phyloP scores from a whole-genome alignment of 2,888 invertebrate genomes.

The Aromia moschata region DNA sequence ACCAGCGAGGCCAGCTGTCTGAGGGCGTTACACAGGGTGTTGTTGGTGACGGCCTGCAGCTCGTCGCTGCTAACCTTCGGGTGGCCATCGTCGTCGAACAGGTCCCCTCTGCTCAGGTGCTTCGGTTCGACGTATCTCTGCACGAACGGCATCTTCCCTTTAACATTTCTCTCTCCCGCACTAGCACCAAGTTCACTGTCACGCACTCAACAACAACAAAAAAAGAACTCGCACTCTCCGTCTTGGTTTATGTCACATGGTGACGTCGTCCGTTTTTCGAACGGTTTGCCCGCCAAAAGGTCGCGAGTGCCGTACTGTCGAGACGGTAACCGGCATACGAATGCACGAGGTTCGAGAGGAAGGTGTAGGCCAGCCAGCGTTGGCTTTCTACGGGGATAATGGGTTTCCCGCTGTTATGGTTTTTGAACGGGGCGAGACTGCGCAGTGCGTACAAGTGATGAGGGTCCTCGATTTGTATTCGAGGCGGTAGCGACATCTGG shows the following conservation, averaged over 20 bases:
- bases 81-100: constrained; percentile 69
- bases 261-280: constrained; percentile 24
- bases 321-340: constrained; percentile 7
- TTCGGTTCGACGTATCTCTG: constrained; percentile 85
- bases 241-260: constrained; percentile 30
- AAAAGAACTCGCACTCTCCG: constrained; percentile 17
- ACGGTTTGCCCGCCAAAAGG: constrained; percentile 27
- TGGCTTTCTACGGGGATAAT: constrained; percentile 10
- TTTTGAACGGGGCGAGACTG: constrained; percentile 10
- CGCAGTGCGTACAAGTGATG: not conserved
- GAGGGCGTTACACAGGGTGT: constrained; percentile 84
- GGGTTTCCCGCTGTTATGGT: constrained; percentile 22
- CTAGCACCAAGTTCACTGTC: constrained; percentile 25
- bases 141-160: constrained; percentile 83
- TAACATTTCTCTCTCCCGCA: constrained; percentile 12
- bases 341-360: constrained; percentile 15
- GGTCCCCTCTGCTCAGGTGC: constrained; percentile 75
- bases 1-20: constrained; percentile 87
- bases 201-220: too few relatives aligned
- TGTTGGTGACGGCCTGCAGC: constrained; percentile 87
- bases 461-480: not conserved
- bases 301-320: constrained; percentile 8
- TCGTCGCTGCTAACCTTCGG: constrained; percentile 76
- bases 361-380: not conserved
- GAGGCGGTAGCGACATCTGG: not conserved